phyloP scores from a whole-genome alignment of 2,113 vertebrate genomes.

The Tapirus terrestris region DNA sequence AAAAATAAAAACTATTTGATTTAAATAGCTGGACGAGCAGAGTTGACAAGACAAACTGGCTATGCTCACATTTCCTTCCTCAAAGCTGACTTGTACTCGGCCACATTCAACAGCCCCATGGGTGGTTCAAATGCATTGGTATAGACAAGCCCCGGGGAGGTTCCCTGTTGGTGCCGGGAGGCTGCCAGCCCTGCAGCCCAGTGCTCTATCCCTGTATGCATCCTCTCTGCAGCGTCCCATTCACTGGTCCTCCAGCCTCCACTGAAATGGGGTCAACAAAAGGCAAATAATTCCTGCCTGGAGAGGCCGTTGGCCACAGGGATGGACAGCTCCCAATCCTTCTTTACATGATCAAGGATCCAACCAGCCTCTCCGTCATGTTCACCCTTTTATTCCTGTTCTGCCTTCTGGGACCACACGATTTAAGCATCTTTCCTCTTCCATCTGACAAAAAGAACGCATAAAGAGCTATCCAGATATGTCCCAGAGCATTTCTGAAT shows the following conservation, averaged over 20 bases:
- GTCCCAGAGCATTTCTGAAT: background rate
- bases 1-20: background rate
- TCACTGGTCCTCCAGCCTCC: background rate
- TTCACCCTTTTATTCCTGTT: background rate
- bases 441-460: background rate
- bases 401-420: background rate
- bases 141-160: background rate
- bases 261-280: too few species aligned
- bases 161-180: too few species aligned
- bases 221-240: background rate
- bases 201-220: rapidly evolving
- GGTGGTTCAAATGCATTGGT: background rate
- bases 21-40: background rate
- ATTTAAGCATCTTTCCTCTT: background rate
- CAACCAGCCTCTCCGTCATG: background rate
- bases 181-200: background rate
- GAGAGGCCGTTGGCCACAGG: background rate
- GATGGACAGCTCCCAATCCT: background rate
- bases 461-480: too few species aligned
- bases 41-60: rapidly evolving
- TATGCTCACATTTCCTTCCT: background rate
- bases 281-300: background rate
- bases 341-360: background rate
- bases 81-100: background rate
- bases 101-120: background rate